A percentile compares a stretch with the other conserved stretches of the same genome.
Conservation (phyloP, 37 sponge, comb jelly and placozoan genomes). For the Halisarca cf. caerulea region DNA sequence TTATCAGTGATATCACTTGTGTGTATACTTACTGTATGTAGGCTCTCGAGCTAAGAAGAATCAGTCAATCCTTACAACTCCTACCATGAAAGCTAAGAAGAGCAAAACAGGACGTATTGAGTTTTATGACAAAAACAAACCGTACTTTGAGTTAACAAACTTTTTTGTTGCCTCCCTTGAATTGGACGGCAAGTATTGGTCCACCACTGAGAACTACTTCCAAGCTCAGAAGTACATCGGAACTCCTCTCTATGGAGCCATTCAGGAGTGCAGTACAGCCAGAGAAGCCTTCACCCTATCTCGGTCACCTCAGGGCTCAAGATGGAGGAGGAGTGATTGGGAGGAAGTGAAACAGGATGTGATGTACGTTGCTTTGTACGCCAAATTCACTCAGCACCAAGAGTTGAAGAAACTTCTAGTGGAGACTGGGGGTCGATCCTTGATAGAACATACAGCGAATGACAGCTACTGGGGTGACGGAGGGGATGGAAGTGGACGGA, state of each 20-base stretch:
- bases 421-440: slow-evolving; percentile 23
- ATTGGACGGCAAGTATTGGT: slow-evolving; percentile 46
- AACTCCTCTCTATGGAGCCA: slow-evolving; percentile 40
- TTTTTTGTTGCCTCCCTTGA: slow-evolving; percentile 25
- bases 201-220: slow-evolving; percentile 72
- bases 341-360: slow-evolving; percentile 49
- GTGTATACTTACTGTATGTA: too few species aligned
- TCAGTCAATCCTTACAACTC: too few species aligned
- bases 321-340: slow-evolving; percentile 68
- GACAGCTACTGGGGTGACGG: slow-evolving; percentile 80
- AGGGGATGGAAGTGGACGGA: slow-evolving; percentile 61
- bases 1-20: too few species aligned
- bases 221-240: slow-evolving; percentile 77
- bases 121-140: slow-evolving; percentile 62
- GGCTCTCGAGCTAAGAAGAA: too few species aligned
- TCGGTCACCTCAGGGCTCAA: slow-evolving; percentile 30
- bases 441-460: slow-evolving; percentile 52
- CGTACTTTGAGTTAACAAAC: slow-evolving; percentile 79
- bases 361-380: slow-evolving; percentile 57
- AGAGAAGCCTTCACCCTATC: slow-evolving; percentile 61
- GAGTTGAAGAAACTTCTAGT: slow-evolving; percentile 23
- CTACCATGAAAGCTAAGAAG: too few species aligned
- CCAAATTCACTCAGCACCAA: slow-evolving; percentile 62
- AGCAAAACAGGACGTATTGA: slow-evolving; percentile 23
- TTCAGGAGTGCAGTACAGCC: slow-evolving; percentile 16